Conservation (phyloP, 2,113 vertebrate species). For the Scalopus aquaticus region DNA sequence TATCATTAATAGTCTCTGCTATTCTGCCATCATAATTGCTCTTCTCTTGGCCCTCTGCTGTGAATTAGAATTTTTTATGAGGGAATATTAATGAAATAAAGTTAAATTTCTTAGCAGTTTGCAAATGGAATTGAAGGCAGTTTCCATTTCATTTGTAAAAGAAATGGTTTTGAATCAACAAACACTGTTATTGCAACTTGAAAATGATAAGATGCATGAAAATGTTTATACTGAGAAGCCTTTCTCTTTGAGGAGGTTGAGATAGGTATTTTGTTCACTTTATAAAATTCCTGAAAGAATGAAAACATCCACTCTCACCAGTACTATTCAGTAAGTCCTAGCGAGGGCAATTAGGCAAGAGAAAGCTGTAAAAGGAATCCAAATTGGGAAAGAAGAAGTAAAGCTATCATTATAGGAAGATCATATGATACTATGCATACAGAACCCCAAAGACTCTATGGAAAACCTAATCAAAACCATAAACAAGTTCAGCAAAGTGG, state of each 20-base stretch:
- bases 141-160: constrained; percentile 49
- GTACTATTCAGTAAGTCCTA: no score
- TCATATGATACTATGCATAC: no score
- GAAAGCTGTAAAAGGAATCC: no score
- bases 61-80: constrained; percentile 71
- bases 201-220: constrained; percentile 37
- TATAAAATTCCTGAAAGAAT: constrained; percentile 30
- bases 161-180: constrained; percentile 52
- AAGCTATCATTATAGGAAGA: no score
- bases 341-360: no score
- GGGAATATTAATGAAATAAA: constrained; percentile 66
- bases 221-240: background rate
- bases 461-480: no score
- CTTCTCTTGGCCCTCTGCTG: constrained; percentile 56
- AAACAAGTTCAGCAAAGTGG: no score
- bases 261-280: constrained; percentile 16
- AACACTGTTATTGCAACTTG: constrained; percentile 37
- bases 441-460: no score
- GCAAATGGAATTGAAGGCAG: constrained; percentile 25
- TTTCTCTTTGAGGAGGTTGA: constrained; percentile 20
- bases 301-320: background rate
- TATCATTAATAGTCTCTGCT: constrained; percentile 71
- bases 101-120: constrained; percentile 61
- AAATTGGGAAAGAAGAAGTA: no score
- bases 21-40: constrained; percentile 65